Base-by-base conservation (phyloP, 2,888 invertebrate species). In the Meghimatium bilineatum region DNA sequence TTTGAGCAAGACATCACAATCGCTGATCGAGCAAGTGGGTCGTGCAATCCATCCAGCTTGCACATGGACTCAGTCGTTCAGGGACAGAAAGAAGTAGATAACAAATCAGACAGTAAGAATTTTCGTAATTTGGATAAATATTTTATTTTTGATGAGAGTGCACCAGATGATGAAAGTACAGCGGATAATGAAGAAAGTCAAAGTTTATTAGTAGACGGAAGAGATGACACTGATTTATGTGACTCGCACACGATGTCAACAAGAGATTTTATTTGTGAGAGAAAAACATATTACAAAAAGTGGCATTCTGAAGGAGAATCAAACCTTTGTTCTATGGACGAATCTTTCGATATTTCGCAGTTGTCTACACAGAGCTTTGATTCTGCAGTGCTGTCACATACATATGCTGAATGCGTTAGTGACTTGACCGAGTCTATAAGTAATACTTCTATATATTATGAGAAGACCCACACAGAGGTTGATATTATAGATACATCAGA, bases 361-460 rank as follows among this genome's bases (percentile, higher is more conserved):
- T 29, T 76, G 6, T 76, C 56, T 1, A 76, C 76, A 32, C n/a
- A 56, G 56, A 76, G 76, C 34, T 76, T 76, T 56, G 76, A 76
- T 34, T 26, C 29, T 14, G 32, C 76, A 20, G 60, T 29, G 17
- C 14, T 76, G 36, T 34, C 76, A 2, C 76, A 76, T 26, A 29
- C 52, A 52, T 6, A 38, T 26, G 0, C 20, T 26, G 12, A 44
- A 12, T 12, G 17, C 17, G 1, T n/a, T 8, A 23, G 10, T 8
- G 44, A n/a, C 66, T 66, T 32, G 12, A 17, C 29, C 1, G 66
- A 29, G 32, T 12, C 23, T 17, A 14, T 8, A 29, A 66, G 32
- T 17, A 17, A 66, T 32, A 32, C 66, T 2, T 23, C 63, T 63
- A 29, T 3, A 66, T 5, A 66, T 32, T 3, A 66, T 12, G 1